Evolutionary conservation across 1,140 invertebrate genomes (phyloP), one percentile per base, ranked within the genome.

Genomic region (Drosophila kanapiae): DNA sequence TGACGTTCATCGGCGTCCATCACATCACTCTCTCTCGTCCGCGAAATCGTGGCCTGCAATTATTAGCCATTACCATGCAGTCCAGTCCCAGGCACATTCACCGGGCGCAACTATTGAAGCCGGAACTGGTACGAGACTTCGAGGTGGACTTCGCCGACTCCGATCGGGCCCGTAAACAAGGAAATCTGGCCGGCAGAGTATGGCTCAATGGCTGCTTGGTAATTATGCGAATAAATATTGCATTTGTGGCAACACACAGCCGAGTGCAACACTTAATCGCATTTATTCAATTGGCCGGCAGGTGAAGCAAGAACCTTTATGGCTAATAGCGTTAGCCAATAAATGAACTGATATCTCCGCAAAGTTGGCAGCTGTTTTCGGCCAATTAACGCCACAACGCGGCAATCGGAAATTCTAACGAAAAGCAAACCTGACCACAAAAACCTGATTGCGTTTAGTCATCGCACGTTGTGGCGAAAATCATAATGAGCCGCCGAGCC

Each of bases 11-110:
- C 45, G 38, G 63, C 57, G 60, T 68, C 65, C 37, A 42, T 63
- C 47, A 57, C 69, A 64, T 74, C 62, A 60, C 43, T 59, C 57
- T 43, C 59, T 61, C 23, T 23, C 23, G 23, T n/a, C 47, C 53
- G 70, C 80, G 78, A 87, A 88, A 87, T 88, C 80, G 83, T 87
- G 85, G 84, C 77, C 71, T 78, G 84, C 79, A 87, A 87, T 87
- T 87, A 87, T 87, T 87, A 76, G 77, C 84, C 77, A 87, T 87
- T 87, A 87, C 82, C 86, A 88, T 88, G 76, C 67, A 69, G 67
- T 78, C 57, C 65, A 60, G 56, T 77, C 79, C 57, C 43, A 45
- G 38, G 48, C 53, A 63, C 81, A 76, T 76, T 84, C 74, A 86
- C 75, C 71, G 58, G 38, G 10, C 11, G 29, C 38, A 43, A 23